phyloP scores from a whole-genome alignment of 2,797 vertebrate species.

The Pseudomugil gertrudae region DNA sequence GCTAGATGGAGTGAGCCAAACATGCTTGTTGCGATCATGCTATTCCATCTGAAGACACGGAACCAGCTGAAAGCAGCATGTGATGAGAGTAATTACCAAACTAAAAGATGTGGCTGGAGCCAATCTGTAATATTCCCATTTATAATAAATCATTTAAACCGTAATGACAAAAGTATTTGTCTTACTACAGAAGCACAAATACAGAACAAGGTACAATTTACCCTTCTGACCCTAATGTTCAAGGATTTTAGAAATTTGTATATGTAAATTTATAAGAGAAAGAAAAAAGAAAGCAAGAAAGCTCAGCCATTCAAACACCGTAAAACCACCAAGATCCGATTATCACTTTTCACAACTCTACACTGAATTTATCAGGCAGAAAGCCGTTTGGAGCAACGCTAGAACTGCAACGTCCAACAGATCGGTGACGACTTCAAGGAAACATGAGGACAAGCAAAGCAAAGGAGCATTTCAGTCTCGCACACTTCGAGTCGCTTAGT shows the following conservation, averaged over 20 bases:
- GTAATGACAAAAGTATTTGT: slow-evolving; percentile 27
- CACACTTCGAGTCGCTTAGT: slow-evolving; percentile 43
- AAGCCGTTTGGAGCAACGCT: slow-evolving; percentile 44
- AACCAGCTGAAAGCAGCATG: slow-evolving; percentile 41
- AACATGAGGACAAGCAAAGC: slow-evolving; percentile 31
- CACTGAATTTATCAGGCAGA: slow-evolving; percentile 47
- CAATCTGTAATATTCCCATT: slow-evolving; percentile 40
- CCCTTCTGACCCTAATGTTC: slow-evolving; percentile 39
- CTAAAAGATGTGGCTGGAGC: slow-evolving; percentile 18
- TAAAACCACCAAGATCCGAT: slow-evolving; percentile 55
- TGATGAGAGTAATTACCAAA: slow-evolving; percentile 13
- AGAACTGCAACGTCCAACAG: slow-evolving; percentile 42
- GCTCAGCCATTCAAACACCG: slow-evolving; percentile 18
- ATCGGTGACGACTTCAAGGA: slow-evolving; percentile 32
- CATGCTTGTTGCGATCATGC: slow-evolving; percentile 65
- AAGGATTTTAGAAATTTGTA: slow-evolving; percentile 10
- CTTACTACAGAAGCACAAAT: slow-evolving; percentile 54
- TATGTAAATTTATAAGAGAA: slow-evolving; percentile 9
- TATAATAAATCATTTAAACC: slow-evolving; percentile 15
- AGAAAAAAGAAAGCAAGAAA: neutral
- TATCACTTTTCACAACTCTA: slow-evolving; percentile 54
- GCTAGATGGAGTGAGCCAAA: slow-evolving; percentile 40
- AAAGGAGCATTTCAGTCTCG: slow-evolving; percentile 15
- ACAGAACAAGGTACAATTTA: slow-evolving; percentile 32
- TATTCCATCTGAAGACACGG: slow-evolving; percentile 43